Evolutionary conservation across 2,113 vertebrate genomes (phyloP), one percentile per base, ranked within the genome.

Genomic region (Cryptotis parvus): DNA sequence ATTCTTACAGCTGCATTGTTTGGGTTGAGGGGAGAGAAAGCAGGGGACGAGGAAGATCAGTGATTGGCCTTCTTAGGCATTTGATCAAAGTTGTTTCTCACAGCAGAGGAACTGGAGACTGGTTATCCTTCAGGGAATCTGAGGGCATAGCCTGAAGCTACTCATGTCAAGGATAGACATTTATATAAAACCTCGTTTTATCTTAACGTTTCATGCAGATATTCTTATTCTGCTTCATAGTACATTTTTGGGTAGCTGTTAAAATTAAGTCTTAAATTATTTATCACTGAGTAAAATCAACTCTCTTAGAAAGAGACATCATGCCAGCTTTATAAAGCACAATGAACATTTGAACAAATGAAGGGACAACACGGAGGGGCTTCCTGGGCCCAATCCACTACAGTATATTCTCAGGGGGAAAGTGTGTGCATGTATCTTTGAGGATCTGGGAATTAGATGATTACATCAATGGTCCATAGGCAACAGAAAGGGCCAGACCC

Each of bases 251-350:
- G n/a, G 18, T 37, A 26, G 49, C 35, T 66, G 35, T 49, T 94
- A 74, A 92, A 90, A 92, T 61, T n/a, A 58, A 81, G 3, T 63
- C 73, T 76, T 90, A 84, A 69, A 88, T 88, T 85, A 82, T 78
- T 93, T 75, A 78, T 90, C 49, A 79, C 5, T 1, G 49, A 90
- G 49, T 73, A 68, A 93, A 90, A 20, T 0, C 1, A 52, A 80
- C 29, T 68, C 11, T 94, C 20, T 73, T 79, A 29, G 41, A 72
- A n/a, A 84, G 73, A 58, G 61, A 63, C 74, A 41, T 37, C 70
- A 77, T 58, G 45, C n/a, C 14, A 41, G 22, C 84, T 89, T 84
- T 77, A 69, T 80, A 45, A 73, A 76, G 52, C 41, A 15, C 18
- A 8, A 1, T 49, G 66, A 49, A 68, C 63, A 61, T 81, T 89